Percentiles rank a stretch among this genome's conserved stretches.
Conservation (phyloP, 2,888 invertebrate genomes). For the Xestobium rufovillosum region DNA sequence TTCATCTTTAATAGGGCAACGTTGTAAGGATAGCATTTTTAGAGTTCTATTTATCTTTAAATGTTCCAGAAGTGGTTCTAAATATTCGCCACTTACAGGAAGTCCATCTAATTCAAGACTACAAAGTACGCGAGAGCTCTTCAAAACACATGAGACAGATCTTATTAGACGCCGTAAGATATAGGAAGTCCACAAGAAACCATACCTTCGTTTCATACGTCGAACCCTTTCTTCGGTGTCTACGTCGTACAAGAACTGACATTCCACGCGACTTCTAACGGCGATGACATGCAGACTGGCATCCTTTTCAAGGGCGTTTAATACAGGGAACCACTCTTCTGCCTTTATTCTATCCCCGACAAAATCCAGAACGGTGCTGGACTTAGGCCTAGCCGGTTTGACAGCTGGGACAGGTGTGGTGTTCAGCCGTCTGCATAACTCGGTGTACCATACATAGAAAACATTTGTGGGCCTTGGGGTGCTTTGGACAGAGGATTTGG, state of each 20-base stretch:
- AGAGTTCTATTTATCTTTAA: conserved; percentile 56
- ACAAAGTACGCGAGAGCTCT: conserved; percentile 54
- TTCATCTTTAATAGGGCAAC: conserved; percentile 61
- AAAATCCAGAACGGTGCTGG: conserved; percentile 50
- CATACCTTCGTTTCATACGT: conserved; percentile 44
- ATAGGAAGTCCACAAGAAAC: conserved; percentile 57
- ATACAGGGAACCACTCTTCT: conserved; percentile 67
- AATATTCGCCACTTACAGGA: conserved; percentile 59
- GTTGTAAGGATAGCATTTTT: conserved; percentile 59
- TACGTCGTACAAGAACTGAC: conserved; percentile 40
- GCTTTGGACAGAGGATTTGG: conserved; percentile 23
- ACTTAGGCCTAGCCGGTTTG: conserved; percentile 37
- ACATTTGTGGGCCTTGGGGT: conserved; percentile 35
- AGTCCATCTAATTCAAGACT: conserved; percentile 63
- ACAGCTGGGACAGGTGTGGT: conserved; percentile 34
- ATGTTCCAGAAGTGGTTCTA: conserved; percentile 46
- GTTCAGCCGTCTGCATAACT: conserved; percentile 39
- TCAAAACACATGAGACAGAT: conserved; percentile 55
- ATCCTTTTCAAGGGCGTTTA: conserved; percentile 65
- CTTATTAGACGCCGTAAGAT: conserved; percentile 59
- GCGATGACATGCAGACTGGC: conserved; percentile 61
- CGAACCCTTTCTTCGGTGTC: conserved; percentile 56
- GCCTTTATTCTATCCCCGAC: conserved; percentile 68
- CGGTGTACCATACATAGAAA: conserved; percentile 42
- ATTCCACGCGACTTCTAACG: conserved; percentile 50